A percentile compares a stretch with the other conserved stretches of the same genome.
These are phyloP conservation scores for Pelobates fuscus DNA, from an alignment of 2,113 vertebrate species.

Conservation along the genomic window DNA sequence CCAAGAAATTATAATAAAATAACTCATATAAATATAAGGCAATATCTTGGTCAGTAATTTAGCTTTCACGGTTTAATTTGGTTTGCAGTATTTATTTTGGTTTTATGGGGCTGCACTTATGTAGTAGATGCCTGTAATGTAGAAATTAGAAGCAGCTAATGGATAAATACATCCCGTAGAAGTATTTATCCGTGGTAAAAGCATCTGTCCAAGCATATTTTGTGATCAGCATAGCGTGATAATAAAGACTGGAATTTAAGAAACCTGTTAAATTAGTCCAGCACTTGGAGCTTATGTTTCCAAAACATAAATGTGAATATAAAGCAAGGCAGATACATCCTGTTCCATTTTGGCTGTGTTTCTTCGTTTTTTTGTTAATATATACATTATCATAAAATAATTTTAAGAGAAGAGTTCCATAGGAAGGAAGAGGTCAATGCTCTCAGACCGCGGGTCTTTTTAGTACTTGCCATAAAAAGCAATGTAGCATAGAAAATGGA, in stretches of 20 bases:
- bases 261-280: background rate
- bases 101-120: background rate
- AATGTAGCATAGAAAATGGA: no score
- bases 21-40: slow-evolving; percentile 10
- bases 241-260: slow-evolving; percentile 3
- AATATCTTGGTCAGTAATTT: slow-evolving; percentile 2
- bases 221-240: background rate
- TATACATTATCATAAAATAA: no score
- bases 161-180: slow-evolving; percentile 13
- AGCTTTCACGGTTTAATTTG: background rate
- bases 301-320: background rate
- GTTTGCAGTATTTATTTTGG: no score
- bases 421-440: no score
- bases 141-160: background rate
- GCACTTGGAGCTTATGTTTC: background rate
- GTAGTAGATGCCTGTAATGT: background rate
- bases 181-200: background rate
- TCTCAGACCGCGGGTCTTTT: no score
- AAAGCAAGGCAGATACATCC: no score
- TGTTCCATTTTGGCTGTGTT: no score
- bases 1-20: background rate
- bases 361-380: no score
- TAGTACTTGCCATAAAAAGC: no score
- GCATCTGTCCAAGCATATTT: slow-evolving; percentile 8
- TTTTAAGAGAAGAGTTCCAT: no score